Percentiles rank a stretch among this genome's conserved stretches.
Evolutionary conservation across 2,888 invertebrate species (phyloP).

Genomic region (Stegophylla sp.): DNA sequence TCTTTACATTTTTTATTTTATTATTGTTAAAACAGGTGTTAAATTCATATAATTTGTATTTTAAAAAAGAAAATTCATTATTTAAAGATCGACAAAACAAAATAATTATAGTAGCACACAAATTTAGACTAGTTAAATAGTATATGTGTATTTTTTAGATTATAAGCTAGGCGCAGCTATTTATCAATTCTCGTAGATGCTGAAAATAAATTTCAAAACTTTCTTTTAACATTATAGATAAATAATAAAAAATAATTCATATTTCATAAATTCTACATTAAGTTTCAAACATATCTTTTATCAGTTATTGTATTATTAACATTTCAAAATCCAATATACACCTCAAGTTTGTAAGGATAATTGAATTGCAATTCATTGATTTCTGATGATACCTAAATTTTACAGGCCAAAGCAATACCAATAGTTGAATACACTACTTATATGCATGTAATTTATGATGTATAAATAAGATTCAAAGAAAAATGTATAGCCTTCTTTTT

Average conservation of each 20-base stretch:
- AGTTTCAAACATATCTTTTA: too few species aligned
- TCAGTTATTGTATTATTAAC: too few species aligned
- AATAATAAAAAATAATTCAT: not conserved
- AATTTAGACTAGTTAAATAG: slow-evolving; percentile 27
- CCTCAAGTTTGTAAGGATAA: too few species aligned
- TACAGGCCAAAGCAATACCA: too few species aligned
- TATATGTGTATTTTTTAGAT: slow-evolving; percentile 4
- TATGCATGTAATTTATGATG: too few species aligned
- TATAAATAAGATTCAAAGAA: too few species aligned
- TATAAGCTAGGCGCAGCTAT: slow-evolving; percentile 28
- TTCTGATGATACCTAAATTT: too few species aligned
- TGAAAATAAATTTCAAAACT: not conserved
- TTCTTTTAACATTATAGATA: not conserved
- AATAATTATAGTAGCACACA: slow-evolving; percentile 30
- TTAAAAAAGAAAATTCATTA: not conserved
- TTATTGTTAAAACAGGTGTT: not conserved
- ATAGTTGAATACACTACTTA: too few species aligned
- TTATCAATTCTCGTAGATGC: not conserved
- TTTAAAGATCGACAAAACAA: slow-evolving; percentile 49
- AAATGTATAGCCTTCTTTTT: too few species aligned
- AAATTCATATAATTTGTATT: slow-evolving; percentile 5
- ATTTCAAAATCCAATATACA: too few species aligned
- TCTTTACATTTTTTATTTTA: not conserved
- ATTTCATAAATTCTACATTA: not conserved
- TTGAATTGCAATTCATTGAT: too few species aligned